phyloP scores from a whole-genome alignment of 1,140 invertebrate species.

The Drosophila tsacasi region DNA sequence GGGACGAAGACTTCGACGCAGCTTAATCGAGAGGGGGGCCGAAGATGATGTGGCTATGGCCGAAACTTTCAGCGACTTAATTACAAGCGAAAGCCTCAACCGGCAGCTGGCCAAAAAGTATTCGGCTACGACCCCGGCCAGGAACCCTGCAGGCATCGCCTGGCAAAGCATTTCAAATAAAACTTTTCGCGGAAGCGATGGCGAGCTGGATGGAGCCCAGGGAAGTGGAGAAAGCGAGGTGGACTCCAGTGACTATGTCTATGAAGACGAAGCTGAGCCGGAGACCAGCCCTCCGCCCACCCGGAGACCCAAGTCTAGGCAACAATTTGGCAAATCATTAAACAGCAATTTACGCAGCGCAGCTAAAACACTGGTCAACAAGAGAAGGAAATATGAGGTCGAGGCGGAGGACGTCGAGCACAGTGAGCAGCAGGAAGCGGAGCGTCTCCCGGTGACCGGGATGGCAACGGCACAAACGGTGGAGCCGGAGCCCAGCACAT shows the following conservation, averaged over 20 bases:
- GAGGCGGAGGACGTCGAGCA: conserved; percentile 10
- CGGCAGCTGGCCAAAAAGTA: conserved; percentile 18
- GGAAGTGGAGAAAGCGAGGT: conserved; percentile 19
- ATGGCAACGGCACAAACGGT: conserved; percentile 33
- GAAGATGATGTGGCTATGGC: conserved; percentile 25
- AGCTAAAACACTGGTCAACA: conserved; percentile 64
- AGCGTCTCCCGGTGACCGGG: conserved; percentile 21
- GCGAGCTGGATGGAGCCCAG: conserved; percentile 52
- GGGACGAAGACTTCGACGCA: conserved; percentile 54
- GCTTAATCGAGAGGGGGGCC: conserved; percentile 60
- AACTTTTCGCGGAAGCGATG: conserved; percentile 73
- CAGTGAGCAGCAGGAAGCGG: conserved; percentile 14
- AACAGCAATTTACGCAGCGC: conserved; percentile 78
- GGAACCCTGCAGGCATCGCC: conserved; percentile 9
- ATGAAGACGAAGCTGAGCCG: conserved; percentile 48
- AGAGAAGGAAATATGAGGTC: conserved; percentile 31
- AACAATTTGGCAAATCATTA: conserved; percentile 83
- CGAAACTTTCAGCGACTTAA: conserved; percentile 81
- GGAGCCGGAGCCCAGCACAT: conserved; percentile 54
- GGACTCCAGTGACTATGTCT: conserved; percentile 59
- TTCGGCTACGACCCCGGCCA: conserved; percentile 14
- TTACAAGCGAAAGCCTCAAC: conserved; percentile 66
- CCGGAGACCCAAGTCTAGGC: conserved; percentile 35
- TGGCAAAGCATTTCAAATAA: conserved; percentile 58
- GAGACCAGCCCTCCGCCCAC: conserved; percentile 7